These are phyloP conservation scores for Popillia japonica DNA, from an alignment of 1,140 invertebrate genomes.

Conservation along the genomic window DNA sequence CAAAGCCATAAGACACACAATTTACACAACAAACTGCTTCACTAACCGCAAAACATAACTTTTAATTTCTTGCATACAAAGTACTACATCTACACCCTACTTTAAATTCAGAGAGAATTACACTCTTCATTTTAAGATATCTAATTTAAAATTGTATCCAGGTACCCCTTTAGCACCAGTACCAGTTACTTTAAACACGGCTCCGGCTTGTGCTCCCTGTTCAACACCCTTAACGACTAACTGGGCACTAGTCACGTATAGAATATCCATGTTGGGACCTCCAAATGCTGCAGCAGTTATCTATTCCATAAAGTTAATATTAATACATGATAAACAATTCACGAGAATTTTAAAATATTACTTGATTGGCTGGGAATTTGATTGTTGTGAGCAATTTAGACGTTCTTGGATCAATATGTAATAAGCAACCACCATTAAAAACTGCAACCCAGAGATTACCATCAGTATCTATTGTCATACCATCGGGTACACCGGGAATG, in stretches of 20 bases:
- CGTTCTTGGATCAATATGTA: conserved; percentile 55
- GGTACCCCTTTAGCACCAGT: conserved; percentile 67
- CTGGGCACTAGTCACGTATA: conserved; percentile 77
- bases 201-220: conserved; percentile 69
- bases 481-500: conserved; percentile 66
- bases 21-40: no score
- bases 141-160: conserved; percentile 37
- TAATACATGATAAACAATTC: conserved; percentile 9
- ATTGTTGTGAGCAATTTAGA: conserved; percentile 46
- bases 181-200: conserved; percentile 73
- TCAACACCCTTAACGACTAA: conserved; percentile 63
- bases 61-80: no score
- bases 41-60: no score
- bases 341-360: conserved; percentile 21
- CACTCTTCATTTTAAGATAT: conserved; percentile 39
- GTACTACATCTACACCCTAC: no score
- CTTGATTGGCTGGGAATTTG: conserved; percentile 41
- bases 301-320: conserved; percentile 30
- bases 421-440: conserved; percentile 59
- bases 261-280: conserved; percentile 72
- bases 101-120: no score
- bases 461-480: conserved; percentile 73
- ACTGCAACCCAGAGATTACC: conserved; percentile 72
- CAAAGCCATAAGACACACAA: no score
- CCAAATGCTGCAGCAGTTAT: conserved; percentile 82